Evolutionary conservation across 2,797 vertebrate genomes (phyloP), one percentile per base, ranked within the genome.

Genomic region (Lepus oiostolus): DNA sequence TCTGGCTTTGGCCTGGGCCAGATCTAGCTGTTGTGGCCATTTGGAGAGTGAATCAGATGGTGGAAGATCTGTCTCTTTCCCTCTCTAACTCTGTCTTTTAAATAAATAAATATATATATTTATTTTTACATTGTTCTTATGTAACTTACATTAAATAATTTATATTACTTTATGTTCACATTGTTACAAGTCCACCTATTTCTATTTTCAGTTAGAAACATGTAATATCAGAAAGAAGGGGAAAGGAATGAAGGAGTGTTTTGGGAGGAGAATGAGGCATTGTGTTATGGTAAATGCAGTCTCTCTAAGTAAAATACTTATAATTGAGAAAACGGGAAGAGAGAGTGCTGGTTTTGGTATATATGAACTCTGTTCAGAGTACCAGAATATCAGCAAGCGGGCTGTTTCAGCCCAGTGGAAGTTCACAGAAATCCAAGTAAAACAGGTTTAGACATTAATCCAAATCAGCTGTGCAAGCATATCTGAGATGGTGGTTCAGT

Each of bases 201-300:
- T 91, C 72, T 65, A 80, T 85, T 52, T 42, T n/a, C 21, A 62
- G 2, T 85, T 92, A 82, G 58, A 90, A 85, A 91, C 16, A 26
- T 82, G 19, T 26, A 88, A 67, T 2, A 60, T 24, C 5, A 75
- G 85, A 76, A n/a, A 72, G n/a, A 83, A 60, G 19, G 28, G 47
- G 2, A 0, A 70, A 81, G 19, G 42, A 32, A 70, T 67, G 1
- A 88, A n/a, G 7, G 21, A 0, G 0, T 35, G 30, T 10, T 14
- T 4, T 16, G 26, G 32, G 13, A 30, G 38, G 16, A 24, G 32
- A 14, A 24, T 30, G 38, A 17, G 62, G 1, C 9, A 38, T n/a
- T 60, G 19, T 38, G 85, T 84, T 80, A 80, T 13, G 8, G 9
- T 30, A 80, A 62, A 10, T 75, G 2, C 30, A 82, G 42, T 71